These are phyloP conservation scores for Hormiphora californensis DNA, from an alignment of 37 sponge, comb jelly and placozoan species.

Conservation along the genomic window DNA sequence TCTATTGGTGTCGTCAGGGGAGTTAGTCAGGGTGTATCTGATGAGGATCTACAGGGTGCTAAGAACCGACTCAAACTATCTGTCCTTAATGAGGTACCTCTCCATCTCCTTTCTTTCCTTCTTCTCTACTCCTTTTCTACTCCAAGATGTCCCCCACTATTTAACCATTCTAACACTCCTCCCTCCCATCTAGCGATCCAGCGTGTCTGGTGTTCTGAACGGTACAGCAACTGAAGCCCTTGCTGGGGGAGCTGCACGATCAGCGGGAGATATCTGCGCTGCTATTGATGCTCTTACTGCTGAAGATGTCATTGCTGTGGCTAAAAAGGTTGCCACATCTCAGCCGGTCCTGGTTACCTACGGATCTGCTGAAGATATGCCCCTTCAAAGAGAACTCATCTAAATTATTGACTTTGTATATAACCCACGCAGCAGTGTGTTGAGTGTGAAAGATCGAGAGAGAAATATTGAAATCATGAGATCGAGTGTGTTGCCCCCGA, in stretches of 20 bases:
- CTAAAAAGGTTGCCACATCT: background rate
- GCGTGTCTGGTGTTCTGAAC: background rate
- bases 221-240: background rate
- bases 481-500: no score
- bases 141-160: background rate
- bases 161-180: no score
- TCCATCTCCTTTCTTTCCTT: background rate
- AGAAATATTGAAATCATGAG: no score
- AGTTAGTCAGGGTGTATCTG: background rate
- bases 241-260: background rate
- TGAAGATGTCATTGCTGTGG: background rate
- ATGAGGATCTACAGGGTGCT: background rate
- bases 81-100: background rate
- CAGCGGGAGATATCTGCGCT: background rate
- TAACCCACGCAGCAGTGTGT: no score
- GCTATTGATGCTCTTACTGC: conserved; percentile 14
- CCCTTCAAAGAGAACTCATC: conserved; percentile 48
- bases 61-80: conserved; percentile 33
- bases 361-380: conserved; percentile 24
- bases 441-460: no score
- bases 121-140: background rate
- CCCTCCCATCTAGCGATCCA: background rate
- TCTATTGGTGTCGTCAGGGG: conserved; percentile 25
- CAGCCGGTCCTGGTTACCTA: conserved; percentile 19
- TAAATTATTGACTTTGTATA: no score